Base-by-base conservation (phyloP, 2,113 vertebrate genomes). In the Coreoperca whiteheadi region DNA sequence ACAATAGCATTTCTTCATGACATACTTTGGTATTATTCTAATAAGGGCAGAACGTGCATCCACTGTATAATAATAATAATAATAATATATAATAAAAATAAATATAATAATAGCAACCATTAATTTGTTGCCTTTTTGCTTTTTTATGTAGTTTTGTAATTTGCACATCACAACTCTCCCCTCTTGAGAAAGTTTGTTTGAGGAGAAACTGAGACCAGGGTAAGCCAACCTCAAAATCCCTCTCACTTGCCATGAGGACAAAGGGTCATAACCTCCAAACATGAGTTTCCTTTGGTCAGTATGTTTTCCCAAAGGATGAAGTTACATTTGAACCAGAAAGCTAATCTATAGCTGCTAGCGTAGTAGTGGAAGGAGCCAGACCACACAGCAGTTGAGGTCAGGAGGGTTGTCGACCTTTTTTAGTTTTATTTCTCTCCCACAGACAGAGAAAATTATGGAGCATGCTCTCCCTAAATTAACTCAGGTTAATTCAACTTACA, bases 221-320 rank as follows among this genome's bases (percentile, higher is more conserved):
- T 65, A 79, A 65, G 39, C 65, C 68, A 73, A 83, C 66, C 77
- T 71, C 74, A 51, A 57, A 87, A 73, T 86, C 57, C 72, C 73
- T 88, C 80, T 86, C 54, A 41, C 81, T 86, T 81, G 76, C 74
- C 56, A 41, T 11, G 54, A 83, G 74, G 84, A 88, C 82, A 84
- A 87, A 84, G 72, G 85, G 91, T 90, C 84, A 74, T 18, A 77
- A 87, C 77, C 92, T 72, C 85, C 70, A 91, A 88, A 92, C 87
- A 90, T 56, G 65, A 79, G 61, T 88, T 87, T 84, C 81, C 85
- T 91, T 91, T 92, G 93, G 88, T 89, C 89, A 86, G 73, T 77
- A 23, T 92, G 88, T 93, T 94, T 94, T 91, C 88, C 91, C 90
- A 93, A 92, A 83, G 89, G 92, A 92, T 94, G 51, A 87, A 82